Base-by-base conservation (phyloP, 1,140 invertebrate species). In the Hyles vespertilio region DNA sequence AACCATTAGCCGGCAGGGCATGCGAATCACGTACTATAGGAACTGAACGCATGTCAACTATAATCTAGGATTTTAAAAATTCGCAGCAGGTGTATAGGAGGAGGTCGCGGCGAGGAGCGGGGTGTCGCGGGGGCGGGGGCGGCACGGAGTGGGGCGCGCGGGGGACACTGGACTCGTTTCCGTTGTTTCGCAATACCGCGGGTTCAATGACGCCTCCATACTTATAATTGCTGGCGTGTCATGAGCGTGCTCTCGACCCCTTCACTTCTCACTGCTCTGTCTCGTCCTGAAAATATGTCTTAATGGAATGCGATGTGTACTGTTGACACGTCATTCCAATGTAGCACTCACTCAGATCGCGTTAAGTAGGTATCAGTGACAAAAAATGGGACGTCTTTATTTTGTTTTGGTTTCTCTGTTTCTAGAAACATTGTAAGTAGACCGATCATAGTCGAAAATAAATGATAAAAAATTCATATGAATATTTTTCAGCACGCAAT, bases 31-130 rank as follows among this genome's bases (percentile, higher is more conserved):
- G 82, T 81, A 60, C 65, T 51, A 58, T 70, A 58, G 67, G 53
- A 72, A 61, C 67, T 77, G 67, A 73, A 67, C 74, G 84, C 79
- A 82, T 84, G 80, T 84, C 79, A 81, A 81, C 73, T 83, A 84
- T 87, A 77, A 87, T 87, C 84, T 88, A 88, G 81, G 82, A 84
- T 84, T 86, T 82, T 88, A 81, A 83, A 87, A 81, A 88, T 86
- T 88, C 85, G 79, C 78, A 79, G 78, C 85, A 88, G 81, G 85
- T 86, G 82, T 77, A 60, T 51, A 62, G 61, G 64, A 53, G 72
- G 70, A 59, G 68, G 58, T 55, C 50, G 55, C 61, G 36, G 36
- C 36, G 4, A 8, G 5, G 36, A 2, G 36, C 8, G 36, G 59
- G 62, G 61, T 53, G 52, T 22, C 57, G 65, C 50, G 71, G 61